These are phyloP conservation scores for Neopelma chrysocephalum DNA, from an alignment of 2,797 vertebrate species.

Conservation along the genomic window DNA sequence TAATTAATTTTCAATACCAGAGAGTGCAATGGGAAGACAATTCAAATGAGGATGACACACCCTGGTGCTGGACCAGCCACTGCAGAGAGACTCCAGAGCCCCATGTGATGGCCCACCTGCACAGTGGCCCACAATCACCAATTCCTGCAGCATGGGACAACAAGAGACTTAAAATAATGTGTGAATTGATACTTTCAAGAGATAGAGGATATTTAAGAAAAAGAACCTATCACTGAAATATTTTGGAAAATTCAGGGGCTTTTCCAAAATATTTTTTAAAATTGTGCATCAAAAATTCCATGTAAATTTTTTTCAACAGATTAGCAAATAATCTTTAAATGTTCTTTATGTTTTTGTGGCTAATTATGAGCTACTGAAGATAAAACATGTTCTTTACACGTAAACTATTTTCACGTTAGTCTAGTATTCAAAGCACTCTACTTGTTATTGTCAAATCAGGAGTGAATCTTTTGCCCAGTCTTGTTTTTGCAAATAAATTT, in stretches of 20 bases:
- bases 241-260: neutral
- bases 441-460: neutral
- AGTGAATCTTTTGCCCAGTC: neutral
- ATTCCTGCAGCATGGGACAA: neutral
- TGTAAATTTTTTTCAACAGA: neutral
- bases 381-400: neutral
- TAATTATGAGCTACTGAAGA: neutral
- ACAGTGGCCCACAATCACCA: neutral
- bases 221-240: neutral
- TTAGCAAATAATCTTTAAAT: neutral
- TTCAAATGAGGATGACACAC: neutral
- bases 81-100: neutral
- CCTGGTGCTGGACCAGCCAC: neutral
- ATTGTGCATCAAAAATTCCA: neutral
- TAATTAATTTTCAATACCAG: neutral
- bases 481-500: slow-evolving; percentile 18
- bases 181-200: neutral
- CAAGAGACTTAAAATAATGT: neutral
- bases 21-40: neutral
- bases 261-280: neutral
- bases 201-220: neutral
- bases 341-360: neutral
- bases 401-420: neutral
- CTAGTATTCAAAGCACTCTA: neutral
- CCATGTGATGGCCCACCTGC: neutral